Conservation (phyloP, 2,113 vertebrate species). For the Ceuthmochares aereus region DNA sequence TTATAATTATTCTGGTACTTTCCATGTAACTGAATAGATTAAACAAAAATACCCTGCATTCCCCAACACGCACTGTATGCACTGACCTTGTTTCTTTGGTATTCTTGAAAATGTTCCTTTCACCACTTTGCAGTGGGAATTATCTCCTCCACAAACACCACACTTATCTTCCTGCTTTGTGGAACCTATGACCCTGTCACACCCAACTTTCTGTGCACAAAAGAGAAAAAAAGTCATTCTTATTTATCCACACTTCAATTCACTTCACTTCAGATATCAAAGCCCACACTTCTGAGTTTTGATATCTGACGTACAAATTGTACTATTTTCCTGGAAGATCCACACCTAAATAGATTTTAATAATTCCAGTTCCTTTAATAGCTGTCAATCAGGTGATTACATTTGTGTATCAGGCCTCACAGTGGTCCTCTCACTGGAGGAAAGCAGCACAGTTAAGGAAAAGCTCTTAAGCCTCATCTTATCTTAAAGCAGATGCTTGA, state of each 20-base stretch:
- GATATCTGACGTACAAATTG: not conserved
- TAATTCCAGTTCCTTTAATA: not conserved
- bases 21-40: not conserved
- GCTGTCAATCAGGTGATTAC: not conserved
- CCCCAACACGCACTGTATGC: not conserved
- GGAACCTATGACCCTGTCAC: constrained; percentile 93
- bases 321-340: not conserved
- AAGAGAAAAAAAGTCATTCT: not conserved
- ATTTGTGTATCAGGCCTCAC: not conserved
- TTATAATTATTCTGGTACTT: not conserved
- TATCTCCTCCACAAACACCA: constrained; percentile 94
- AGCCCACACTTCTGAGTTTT: not conserved
- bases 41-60: not conserved
- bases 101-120: constrained; percentile 89
- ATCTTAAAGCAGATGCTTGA: not conserved
- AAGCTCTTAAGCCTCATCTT: constrained; percentile 14
- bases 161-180: constrained; percentile 95
- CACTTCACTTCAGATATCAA: not conserved
- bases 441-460: not conserved
- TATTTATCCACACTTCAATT: not conserved
- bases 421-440: not conserved
- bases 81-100: constrained; percentile 89
- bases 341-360: not conserved
- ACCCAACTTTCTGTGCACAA: constrained; percentile 91
- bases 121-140: constrained; percentile 91